Conservation (phyloP, 2,888 invertebrate species). For the Drosophila ochracea region DNA sequence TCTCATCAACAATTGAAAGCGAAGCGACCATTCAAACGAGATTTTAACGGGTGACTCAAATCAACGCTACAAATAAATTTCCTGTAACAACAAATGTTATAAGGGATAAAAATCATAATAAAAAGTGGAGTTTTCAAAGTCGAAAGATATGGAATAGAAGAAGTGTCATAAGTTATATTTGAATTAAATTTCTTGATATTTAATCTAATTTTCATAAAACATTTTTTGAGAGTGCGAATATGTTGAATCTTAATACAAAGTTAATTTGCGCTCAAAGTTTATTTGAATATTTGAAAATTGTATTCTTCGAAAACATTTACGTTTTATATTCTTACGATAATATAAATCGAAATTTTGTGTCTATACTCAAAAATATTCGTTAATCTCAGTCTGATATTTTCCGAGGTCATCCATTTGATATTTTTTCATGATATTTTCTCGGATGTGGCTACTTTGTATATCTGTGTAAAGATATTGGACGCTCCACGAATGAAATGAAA, state of each 20-base stretch:
- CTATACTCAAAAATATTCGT: background rate
- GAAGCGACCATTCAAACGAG: background rate
- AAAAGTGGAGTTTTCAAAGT: background rate
- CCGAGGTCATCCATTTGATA: too few species aligned
- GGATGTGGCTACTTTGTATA: too few species aligned
- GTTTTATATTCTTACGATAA: background rate
- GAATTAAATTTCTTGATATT: background rate
- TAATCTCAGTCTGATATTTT: too few species aligned
- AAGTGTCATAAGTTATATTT: background rate
- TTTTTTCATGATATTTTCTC: too few species aligned
- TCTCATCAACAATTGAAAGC: background rate
- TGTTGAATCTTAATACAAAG: background rate
- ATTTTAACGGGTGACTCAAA: constrained; percentile 1
- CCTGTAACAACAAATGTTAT: background rate
- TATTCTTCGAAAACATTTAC: background rate
- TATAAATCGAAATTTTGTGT: background rate
- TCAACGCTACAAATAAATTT: background rate
- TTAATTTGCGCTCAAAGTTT: background rate
- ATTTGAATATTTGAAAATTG: background rate
- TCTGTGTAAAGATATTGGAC: background rate
- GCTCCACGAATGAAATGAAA: background rate
- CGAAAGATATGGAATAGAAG: background rate
- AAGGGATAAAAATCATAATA: background rate
- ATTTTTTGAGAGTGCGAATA: background rate
- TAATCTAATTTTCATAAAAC: background rate